A percentile compares a stretch with the other conserved stretches of the same genome.
Evolutionary conservation across 2,113 vertebrate genomes (phyloP).

Genomic region (Loxodonta africana): DNA sequence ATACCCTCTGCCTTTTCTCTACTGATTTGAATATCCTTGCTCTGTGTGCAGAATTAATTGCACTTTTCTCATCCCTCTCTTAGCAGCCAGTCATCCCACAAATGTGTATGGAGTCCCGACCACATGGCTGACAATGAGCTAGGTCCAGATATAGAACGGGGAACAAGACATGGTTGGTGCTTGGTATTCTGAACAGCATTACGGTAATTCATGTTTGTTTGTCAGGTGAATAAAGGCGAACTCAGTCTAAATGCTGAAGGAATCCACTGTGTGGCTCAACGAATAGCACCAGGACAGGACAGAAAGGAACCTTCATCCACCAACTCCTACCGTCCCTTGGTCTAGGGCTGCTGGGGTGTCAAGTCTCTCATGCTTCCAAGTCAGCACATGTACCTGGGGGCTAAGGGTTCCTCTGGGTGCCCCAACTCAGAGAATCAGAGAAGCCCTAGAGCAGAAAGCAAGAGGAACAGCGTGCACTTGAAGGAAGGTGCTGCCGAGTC

Average conservation of each 20-base stretch:
- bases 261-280: neutral
- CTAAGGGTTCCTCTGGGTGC: neutral
- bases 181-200: neutral
- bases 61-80: neutral
- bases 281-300: neutral
- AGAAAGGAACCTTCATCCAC: neutral
- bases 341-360: neutral
- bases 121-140: neutral
- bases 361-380: neutral
- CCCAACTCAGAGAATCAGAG: neutral
- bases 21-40: neutral
- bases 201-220: neutral
- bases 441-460: neutral
- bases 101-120: neutral
- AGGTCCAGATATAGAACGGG: neutral
- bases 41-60: neutral
- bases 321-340: neutral
- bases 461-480: accelerated
- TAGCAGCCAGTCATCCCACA: neutral
- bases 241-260: neutral
- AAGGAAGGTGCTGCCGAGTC: neutral
- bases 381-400: neutral
- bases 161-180: neutral
- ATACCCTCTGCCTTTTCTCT: neutral
- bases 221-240: neutral